These are phyloP conservation scores for Nycticebus coucang DNA, from an alignment of 2,113 vertebrate species.

Conservation along the genomic window DNA sequence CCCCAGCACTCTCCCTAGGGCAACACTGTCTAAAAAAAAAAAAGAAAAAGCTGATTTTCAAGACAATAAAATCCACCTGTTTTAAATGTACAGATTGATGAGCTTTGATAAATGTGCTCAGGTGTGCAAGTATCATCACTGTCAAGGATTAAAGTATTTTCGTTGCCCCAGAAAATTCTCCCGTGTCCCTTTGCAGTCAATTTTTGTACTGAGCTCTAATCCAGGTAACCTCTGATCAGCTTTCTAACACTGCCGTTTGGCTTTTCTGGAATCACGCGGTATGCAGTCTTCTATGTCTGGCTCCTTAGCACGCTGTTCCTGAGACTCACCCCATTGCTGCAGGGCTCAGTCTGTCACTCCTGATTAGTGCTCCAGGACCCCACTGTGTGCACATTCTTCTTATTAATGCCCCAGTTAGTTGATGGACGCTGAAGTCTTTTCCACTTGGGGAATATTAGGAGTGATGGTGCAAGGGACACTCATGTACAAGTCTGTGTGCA, in stretches of 20 bases:
- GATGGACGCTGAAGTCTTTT: not conserved
- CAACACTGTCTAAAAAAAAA: no score
- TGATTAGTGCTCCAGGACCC: no score
- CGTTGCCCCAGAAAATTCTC: not conserved
- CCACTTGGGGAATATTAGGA: not conserved
- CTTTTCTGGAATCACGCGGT: not conserved
- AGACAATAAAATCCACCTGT: not conserved
- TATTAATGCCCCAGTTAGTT: no score
- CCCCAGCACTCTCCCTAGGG: no score
- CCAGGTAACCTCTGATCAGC: not conserved
- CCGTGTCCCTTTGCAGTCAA: not conserved
- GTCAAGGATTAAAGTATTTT: not conserved
- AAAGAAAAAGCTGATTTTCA: no score
- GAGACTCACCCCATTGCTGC: not conserved
- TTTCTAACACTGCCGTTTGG: not conserved
- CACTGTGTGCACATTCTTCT: not conserved
- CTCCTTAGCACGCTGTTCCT: no score
- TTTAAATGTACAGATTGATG: not conserved
- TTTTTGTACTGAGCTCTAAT: not conserved
- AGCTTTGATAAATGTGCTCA: not conserved
- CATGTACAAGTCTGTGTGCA: not conserved
- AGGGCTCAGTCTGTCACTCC: no score
- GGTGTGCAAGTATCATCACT: no score
- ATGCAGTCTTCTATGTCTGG: not conserved
- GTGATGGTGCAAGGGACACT: not conserved